These are phyloP conservation scores for Cheirogaleus medius DNA, from an alignment of 2,113 vertebrate genomes.

Conservation along the genomic window DNA sequence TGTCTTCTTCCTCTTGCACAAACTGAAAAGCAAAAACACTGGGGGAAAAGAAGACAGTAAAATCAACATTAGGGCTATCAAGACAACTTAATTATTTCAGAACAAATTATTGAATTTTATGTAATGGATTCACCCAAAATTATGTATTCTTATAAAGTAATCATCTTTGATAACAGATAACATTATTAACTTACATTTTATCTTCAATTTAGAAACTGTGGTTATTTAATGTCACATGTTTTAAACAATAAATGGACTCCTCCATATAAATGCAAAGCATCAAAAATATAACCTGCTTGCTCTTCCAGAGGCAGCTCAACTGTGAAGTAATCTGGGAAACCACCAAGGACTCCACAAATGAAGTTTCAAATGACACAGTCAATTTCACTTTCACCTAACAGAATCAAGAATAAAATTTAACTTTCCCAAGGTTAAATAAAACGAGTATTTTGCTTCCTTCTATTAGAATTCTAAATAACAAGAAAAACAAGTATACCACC, in stretches of 20 bases:
- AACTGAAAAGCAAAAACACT: slow-evolving; percentile 15
- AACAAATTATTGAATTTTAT: not conserved
- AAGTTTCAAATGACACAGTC: not conserved
- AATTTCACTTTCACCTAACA: not conserved
- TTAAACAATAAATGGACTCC: not conserved
- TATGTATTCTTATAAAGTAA: not conserved
- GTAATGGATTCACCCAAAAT: not conserved
- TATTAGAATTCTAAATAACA: not conserved
- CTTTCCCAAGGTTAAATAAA: not conserved
- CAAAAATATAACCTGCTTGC: not conserved
- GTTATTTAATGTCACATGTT: not conserved
- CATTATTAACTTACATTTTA: not conserved
- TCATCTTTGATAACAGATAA: not conserved
- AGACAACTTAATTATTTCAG: not conserved
- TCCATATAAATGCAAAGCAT: not conserved
- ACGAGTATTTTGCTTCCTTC: not conserved
- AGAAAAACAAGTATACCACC: not conserved
- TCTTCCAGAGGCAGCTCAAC: not conserved
- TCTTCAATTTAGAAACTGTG: not conserved
- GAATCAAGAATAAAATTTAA: slow-evolving; percentile 10
- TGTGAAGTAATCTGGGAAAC: not conserved
- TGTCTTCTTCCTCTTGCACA: not conserved
- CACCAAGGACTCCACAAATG: not conserved
- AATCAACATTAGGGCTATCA: not conserved
- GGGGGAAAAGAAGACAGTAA: not conserved